phyloP scores from a whole-genome alignment of 2,113 vertebrate genomes.

The Gnathonemus echidnorhynchus region DNA sequence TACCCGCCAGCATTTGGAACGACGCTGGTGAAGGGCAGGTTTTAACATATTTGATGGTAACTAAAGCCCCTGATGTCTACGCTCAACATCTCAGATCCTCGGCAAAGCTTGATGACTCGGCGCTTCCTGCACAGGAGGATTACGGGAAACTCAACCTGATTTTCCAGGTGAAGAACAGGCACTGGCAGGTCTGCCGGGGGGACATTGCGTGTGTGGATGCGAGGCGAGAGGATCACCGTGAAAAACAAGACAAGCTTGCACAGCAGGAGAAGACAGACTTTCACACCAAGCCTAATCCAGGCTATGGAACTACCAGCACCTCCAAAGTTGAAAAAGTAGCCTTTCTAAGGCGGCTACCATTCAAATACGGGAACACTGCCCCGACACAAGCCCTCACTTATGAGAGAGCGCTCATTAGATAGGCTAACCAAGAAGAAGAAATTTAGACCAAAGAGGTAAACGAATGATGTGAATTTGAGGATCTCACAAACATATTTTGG shows the following conservation, averaged over 20 bases:
- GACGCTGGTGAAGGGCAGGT: neutral
- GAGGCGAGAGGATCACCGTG: neutral
- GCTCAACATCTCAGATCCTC: neutral
- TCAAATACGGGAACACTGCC: neutral
- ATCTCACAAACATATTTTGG: neutral
- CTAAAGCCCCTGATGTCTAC: neutral
- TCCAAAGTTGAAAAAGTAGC: neutral
- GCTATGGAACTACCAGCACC: neutral
- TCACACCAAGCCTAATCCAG: neutral
- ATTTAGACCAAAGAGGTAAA: neutral
- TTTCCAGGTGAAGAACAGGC: neutral
- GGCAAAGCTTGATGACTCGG: neutral
- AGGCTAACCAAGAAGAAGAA: neutral
- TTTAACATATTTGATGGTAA: neutral
- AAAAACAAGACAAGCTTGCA: neutral
- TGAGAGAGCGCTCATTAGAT: neutral
- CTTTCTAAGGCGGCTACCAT: neutral
- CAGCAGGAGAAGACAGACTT: neutral
- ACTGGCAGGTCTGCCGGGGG: neutral
- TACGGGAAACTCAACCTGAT: neutral
- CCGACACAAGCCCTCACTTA: neutral
- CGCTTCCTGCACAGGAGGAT: conserved; percentile 1
- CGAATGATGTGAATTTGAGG: neutral
- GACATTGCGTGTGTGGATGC: neutral
- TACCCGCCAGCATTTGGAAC: neutral